Evolutionary conservation across 2,888 invertebrate species (phyloP).

Genomic region (Amorpha juglandis): DNA sequence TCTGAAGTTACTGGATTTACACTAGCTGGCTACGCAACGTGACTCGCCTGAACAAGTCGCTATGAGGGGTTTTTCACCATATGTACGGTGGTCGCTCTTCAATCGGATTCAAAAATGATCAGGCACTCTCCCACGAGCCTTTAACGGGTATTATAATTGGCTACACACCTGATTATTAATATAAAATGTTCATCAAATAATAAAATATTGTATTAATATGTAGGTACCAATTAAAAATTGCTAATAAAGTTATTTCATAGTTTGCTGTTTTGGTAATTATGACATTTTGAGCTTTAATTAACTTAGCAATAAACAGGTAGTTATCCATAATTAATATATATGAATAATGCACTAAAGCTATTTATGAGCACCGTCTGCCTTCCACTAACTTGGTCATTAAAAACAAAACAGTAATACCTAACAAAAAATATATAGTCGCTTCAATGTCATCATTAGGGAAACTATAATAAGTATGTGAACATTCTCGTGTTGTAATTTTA

Average conservation of each 20-base stretch:
- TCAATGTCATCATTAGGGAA: conserved; percentile 19
- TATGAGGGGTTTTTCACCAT: no score
- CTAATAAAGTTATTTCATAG: conserved; percentile 5
- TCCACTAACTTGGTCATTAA: not conserved
- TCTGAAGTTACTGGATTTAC: no score
- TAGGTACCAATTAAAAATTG: conserved; percentile 15
- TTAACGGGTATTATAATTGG: not conserved
- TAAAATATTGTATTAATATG: not conserved
- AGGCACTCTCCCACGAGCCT: no score
- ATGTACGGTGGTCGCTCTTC: no score
- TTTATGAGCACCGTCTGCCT: not conserved
- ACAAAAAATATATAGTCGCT: not conserved
- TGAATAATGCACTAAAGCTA: conserved; percentile 10
- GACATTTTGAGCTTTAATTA: conserved; percentile 20
- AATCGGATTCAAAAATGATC: no score
- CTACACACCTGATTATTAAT: not conserved
- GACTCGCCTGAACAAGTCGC: no score
- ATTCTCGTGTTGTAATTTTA: conserved; percentile 1
- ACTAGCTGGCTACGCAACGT: no score
- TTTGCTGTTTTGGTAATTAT: conserved; percentile 12
- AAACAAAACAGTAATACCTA: not conserved
- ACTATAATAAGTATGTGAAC: conserved; percentile 5
- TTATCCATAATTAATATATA: not conserved
- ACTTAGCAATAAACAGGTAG: conserved; percentile 15
- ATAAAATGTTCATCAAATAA: not conserved